phyloP scores from a whole-genome alignment of 37 sponge, comb jelly and placozoan genomes.

The Crambe crambe region DNA sequence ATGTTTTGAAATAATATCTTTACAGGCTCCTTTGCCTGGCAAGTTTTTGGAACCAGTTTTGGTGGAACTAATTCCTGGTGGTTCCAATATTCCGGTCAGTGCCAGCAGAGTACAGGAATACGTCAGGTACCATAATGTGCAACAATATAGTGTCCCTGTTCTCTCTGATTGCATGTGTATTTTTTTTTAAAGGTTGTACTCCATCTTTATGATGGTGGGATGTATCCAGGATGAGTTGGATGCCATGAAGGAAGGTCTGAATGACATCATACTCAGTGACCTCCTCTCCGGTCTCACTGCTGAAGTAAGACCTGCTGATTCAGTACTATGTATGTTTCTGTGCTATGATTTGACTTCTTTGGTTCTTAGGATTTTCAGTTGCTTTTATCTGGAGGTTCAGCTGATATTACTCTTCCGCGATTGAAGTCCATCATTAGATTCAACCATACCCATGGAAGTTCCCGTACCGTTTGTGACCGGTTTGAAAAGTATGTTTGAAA shows the following conservation, averaged over 20 bases:
- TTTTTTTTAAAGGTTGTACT: conserved; percentile 55
- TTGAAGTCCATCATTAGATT: conserved; percentile 79
- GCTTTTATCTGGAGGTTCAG: conserved; percentile 88
- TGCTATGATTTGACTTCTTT: neutral
- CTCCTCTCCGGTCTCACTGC: conserved; percentile 81
- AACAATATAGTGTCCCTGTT: neutral
- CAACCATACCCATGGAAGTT: conserved; percentile 68
- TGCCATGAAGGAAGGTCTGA: conserved; percentile 82
- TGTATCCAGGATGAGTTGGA: conserved; percentile 81
- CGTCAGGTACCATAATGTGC: conserved; percentile 56
- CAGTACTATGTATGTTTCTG: neutral
- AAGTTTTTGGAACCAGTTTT: conserved; percentile 40
- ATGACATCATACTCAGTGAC: conserved; percentile 77
- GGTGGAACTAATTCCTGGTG: conserved; percentile 77
- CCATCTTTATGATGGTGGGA: conserved; percentile 83
- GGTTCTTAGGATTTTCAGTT: conserved; percentile 84
- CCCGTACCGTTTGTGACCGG: conserved; percentile 36
- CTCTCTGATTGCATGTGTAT: neutral
- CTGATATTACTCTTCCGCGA: conserved; percentile 65
- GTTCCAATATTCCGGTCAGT: conserved; percentile 79
- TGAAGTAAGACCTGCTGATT: conserved; percentile 48
- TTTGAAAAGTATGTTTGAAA: conserved; percentile 67
- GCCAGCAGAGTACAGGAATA: conserved; percentile 85
- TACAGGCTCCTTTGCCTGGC: conserved; percentile 62
- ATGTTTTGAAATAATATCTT: neutral